A percentile compares a stretch with the other conserved stretches of the same genome.
Evolutionary conservation across 2,888 invertebrate genomes (phyloP).

Genomic region (Stramonita haemastoma): DNA sequence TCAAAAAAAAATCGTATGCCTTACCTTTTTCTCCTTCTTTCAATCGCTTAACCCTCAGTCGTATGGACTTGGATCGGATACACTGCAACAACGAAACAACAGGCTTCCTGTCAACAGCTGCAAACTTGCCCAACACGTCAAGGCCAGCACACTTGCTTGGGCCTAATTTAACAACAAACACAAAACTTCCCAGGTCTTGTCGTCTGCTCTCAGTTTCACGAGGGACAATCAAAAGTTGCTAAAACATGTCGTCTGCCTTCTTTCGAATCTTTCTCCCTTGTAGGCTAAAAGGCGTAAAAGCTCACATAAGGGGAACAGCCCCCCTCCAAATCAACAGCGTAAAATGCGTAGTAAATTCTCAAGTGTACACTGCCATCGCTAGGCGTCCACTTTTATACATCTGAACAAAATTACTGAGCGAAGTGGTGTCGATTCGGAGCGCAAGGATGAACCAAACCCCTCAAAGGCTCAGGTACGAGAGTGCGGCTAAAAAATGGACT

Average conservation of each 20-base stretch:
- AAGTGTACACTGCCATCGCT: too few species aligned
- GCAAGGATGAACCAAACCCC: not conserved
- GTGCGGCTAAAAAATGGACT: not conserved
- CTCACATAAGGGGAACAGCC: too few species aligned
- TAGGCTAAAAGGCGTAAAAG: too few species aligned
- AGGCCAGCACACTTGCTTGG: too few species aligned
- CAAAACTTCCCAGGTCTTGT: not conserved
- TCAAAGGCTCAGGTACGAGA: too few species aligned
- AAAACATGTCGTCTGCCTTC: conserved; percentile 21
- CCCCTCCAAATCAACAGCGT: too few species aligned
- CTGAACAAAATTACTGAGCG: not conserved
- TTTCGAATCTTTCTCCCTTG: not conserved
- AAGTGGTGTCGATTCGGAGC: not conserved
- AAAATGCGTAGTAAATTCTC: too few species aligned
- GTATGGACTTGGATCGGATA: conserved; percentile 95
- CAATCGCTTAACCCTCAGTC: conserved; percentile 90
- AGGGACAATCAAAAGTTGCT: not conserved
- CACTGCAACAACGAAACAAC: conserved; percentile 83
- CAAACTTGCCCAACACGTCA: too few species aligned
- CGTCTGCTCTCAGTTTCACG: not conserved
- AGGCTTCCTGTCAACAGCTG: not conserved
- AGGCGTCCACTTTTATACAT: too few species aligned
- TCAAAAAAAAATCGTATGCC: not conserved
- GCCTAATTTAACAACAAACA: not conserved
- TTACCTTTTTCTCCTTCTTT: conserved; percentile 56